These are phyloP conservation scores for Drosophila burlai DNA, from an alignment of 1,140 invertebrate species.

Conservation along the genomic window DNA sequence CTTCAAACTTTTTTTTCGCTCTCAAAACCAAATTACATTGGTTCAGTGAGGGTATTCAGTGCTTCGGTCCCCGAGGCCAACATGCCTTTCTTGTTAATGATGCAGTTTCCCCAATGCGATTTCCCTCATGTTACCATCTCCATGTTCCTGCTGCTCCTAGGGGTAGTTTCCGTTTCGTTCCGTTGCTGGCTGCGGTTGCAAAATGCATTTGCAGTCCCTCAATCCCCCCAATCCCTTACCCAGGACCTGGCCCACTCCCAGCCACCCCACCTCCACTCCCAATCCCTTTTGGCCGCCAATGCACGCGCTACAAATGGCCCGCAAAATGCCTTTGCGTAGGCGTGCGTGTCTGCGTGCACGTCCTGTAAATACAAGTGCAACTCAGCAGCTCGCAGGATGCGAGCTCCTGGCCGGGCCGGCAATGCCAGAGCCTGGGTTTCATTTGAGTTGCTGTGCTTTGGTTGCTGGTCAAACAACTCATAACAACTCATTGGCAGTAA, in stretches of 20 bases:
- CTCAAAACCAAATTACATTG: neutral
- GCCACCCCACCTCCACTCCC: neutral
- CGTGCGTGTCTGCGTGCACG: conserved; percentile 27
- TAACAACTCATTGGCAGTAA: conserved; percentile 47
- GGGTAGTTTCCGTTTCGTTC: conserved; percentile 11
- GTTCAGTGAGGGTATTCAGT: conserved; percentile 11
- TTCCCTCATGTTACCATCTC: conserved; percentile 49
- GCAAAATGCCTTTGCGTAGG: conserved; percentile 53
- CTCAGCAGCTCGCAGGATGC: conserved; percentile 1
- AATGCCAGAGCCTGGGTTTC: conserved; percentile 9
- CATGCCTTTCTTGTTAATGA: conserved; percentile 25
- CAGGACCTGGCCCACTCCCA: neutral
- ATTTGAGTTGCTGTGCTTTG: conserved; percentile 43
- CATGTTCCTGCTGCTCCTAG: conserved; percentile 17
- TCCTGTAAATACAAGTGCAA: conserved; percentile 46
- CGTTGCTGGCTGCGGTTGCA: conserved; percentile 36
- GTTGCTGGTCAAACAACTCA: conserved; percentile 53
- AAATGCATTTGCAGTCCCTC: conserved; percentile 58
- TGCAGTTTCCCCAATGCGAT: conserved; percentile 35
- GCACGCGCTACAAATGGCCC: conserved; percentile 51
- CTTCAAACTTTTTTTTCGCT: no score
- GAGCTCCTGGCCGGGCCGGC: neutral
- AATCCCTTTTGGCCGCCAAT: conserved; percentile 7
- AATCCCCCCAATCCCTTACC: neutral
- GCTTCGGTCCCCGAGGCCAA: neutral